A percentile compares a stretch with the other conserved stretches of the same genome.
Evolutionary conservation across 2,797 vertebrate species (phyloP).

Genomic region (Lophius americanus): DNA sequence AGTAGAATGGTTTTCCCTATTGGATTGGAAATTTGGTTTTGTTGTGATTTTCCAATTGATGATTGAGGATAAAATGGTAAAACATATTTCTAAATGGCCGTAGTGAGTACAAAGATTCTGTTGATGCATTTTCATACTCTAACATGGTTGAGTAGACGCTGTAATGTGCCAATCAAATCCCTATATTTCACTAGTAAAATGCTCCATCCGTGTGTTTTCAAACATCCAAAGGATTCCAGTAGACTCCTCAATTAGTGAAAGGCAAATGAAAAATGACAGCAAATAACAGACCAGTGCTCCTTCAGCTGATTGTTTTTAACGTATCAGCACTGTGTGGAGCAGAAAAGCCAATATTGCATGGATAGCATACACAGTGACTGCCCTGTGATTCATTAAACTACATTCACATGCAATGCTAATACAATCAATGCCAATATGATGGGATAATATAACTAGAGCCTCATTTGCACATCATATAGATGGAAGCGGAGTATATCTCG

Average conservation of each 20-base stretch:
- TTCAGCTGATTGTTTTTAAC: conserved; percentile 32
- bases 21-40: conserved; percentile 16
- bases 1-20: conserved; percentile 10
- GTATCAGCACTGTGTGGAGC: conserved; percentile 39
- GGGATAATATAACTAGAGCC: conserved; percentile 31
- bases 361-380: conserved; percentile 23
- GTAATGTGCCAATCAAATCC: conserved; percentile 20
- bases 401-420: conserved; percentile 35
- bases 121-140: not conserved
- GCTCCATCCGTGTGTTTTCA: too few species aligned
- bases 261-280: conserved; percentile 40
- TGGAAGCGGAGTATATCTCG: conserved; percentile 49
- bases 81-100: not conserved
- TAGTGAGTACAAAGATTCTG: not conserved
- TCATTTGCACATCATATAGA: conserved; percentile 60
- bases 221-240: conserved; percentile 24
- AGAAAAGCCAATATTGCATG: conserved; percentile 39
- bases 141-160: conserved; percentile 7
- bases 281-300: conserved; percentile 14
- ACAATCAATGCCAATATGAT: conserved; percentile 43
- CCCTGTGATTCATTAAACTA: conserved; percentile 39
- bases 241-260: conserved; percentile 25
- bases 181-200: conserved; percentile 14
- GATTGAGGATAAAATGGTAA: not conserved
- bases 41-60: conserved; percentile 17